Evolutionary conservation across 2,888 invertebrate genomes (phyloP).

Genomic region (Agrotis puta): DNA sequence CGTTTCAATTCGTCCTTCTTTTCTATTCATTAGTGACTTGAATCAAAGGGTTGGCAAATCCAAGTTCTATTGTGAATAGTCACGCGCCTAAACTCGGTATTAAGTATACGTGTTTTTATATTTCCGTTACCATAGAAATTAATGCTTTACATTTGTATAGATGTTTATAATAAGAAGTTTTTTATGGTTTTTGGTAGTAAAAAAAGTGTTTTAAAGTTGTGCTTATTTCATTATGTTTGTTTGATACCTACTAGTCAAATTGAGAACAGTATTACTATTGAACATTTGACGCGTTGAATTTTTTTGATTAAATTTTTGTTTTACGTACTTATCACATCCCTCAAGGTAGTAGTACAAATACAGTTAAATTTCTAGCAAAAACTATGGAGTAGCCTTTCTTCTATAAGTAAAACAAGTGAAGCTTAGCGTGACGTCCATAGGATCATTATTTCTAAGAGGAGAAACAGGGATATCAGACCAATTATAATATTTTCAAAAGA

Average conservation of each 20-base stretch:
- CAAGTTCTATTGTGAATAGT: slow-evolving; percentile 88
- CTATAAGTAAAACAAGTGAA: no score
- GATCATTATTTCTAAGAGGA: no score
- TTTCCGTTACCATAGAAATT: slow-evolving; percentile 86
- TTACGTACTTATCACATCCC: no score
- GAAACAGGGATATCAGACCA: no score
- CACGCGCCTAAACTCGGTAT: slow-evolving; percentile 87
- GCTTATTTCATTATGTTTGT: slow-evolving; percentile 6
- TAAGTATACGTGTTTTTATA: slow-evolving; percentile 85
- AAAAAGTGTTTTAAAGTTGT: slow-evolving; percentile 3
- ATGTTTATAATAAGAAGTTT: slow-evolving; percentile 63
- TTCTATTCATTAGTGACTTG: slow-evolving; percentile 85
- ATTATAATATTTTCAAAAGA: no score
- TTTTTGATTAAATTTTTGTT: not conserved
- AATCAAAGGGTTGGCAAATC: slow-evolving; percentile 91
- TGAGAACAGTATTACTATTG: not conserved
- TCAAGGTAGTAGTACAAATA: no score
- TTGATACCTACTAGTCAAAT: not conserved
- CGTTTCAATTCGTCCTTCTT: slow-evolving; percentile 48
- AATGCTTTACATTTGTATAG: slow-evolving; percentile 70
- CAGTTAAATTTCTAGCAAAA: no score
- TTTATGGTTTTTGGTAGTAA: slow-evolving; percentile 36
- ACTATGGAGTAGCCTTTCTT: no score
- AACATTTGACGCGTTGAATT: no score
- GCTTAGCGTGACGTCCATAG: no score